Conservation (phyloP, 2,797 vertebrate genomes). For the Trematomus bernacchii region DNA sequence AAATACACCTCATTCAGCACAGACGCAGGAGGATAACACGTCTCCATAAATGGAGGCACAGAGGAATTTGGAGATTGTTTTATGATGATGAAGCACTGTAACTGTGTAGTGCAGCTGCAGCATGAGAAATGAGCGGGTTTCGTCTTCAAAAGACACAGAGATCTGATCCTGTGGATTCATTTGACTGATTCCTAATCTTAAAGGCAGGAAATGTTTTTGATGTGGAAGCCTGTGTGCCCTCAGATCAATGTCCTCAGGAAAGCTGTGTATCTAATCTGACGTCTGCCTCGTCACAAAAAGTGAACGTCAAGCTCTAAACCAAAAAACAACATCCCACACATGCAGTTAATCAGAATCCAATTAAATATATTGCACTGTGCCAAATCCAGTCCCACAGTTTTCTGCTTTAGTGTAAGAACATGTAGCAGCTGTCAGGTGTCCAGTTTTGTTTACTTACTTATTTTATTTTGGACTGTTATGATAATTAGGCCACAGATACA, state of each 20-base stretch:
- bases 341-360: constrained; percentile 69
- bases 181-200: constrained; percentile 42
- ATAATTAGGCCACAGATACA: constrained; percentile 8
- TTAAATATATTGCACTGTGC: constrained; percentile 56
- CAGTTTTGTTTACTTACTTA: constrained; percentile 14
- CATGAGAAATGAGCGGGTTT: constrained; percentile 18
- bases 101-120: constrained; percentile 26
- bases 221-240: constrained; percentile 43
- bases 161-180: constrained; percentile 63
- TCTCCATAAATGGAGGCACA: constrained; percentile 38
- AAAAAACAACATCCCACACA: constrained; percentile 67
- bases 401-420: constrained; percentile 25
- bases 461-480: not conserved
- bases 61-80: constrained; percentile 36
- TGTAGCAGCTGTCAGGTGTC: constrained; percentile 44
- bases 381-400: constrained; percentile 55
- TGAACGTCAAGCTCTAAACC: constrained; percentile 31
- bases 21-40: constrained; percentile 19
- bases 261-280: constrained; percentile 67
- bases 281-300: constrained; percentile 52
- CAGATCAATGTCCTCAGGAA: constrained; percentile 51
- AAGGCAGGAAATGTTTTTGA: constrained; percentile 52
- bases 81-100: constrained; percentile 17
- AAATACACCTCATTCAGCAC: constrained; percentile 49
- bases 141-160: constrained; percentile 16